phyloP scores from a whole-genome alignment of 2,888 invertebrate species.

The Acleris laterana region DNA sequence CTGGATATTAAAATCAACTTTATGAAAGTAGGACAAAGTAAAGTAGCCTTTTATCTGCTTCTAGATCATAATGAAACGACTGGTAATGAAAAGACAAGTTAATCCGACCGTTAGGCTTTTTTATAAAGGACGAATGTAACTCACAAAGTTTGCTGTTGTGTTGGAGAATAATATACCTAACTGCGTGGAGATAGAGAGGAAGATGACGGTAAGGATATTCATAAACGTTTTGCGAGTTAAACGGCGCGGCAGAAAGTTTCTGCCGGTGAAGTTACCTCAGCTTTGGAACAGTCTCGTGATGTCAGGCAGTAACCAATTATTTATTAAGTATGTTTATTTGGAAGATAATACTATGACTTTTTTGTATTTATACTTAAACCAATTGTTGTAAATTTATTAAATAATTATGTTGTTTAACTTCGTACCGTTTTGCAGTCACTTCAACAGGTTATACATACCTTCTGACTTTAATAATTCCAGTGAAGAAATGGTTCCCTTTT shows the following conservation, averaged over 20 bases:
- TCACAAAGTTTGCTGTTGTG: background rate
- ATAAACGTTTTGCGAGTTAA: slow-evolving; percentile 31
- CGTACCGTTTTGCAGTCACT: too few species aligned
- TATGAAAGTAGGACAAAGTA: slow-evolving; percentile 20
- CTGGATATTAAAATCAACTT: slow-evolving; percentile 17
- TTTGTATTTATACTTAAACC: background rate
- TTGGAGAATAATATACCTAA: slow-evolving; percentile 1
- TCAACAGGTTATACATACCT: too few species aligned
- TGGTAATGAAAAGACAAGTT: slow-evolving; percentile 25
- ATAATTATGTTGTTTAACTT: too few species aligned
- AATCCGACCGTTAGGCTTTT: slow-evolving; percentile 25
- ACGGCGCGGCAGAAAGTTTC: slow-evolving; percentile 29
- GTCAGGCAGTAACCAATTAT: background rate
- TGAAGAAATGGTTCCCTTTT: too few species aligned
- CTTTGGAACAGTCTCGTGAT: slow-evolving; percentile 5
- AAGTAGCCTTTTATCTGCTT: slow-evolving; percentile 10
- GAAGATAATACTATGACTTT: background rate
- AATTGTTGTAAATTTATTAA: too few species aligned
- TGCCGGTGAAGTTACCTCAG: slow-evolving; percentile 20
- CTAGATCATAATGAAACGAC: slow-evolving; percentile 24
- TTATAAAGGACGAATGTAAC: slow-evolving; percentile 7
- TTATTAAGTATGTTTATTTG: too few species aligned
- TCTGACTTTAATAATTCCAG: too few species aligned
- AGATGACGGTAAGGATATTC: background rate
- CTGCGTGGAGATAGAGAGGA: slow-evolving; percentile 3